Base-by-base conservation (phyloP, 2,797 vertebrate genomes). In the Harpagifer antarcticus region DNA sequence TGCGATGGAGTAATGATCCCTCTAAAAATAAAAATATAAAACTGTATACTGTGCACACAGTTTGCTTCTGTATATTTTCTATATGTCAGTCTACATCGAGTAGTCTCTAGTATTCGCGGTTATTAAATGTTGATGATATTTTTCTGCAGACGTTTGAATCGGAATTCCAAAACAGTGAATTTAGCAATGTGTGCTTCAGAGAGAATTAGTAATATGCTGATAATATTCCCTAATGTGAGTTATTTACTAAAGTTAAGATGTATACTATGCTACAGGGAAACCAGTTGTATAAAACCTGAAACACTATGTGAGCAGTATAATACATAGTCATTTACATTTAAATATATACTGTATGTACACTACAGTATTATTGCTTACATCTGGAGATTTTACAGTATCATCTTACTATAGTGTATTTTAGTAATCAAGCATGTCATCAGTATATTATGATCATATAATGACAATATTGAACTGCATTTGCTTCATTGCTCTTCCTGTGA, bases 341-440 rank as follows among this genome's bases (percentile, higher is more conserved):
- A 50, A 19, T 50, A 37, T 37, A 9, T 70, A 44, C 56, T 27
- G 40, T 37, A 17, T 52, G 50, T 74, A 62, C 53, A 70, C 54
- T 31, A 67, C 43, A 56, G 20, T 63, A 82, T 81, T 76, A 62
- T 50, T 31, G 40, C 58, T 57, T 65, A 10, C 68, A 83, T 79
- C 64, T 58, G 49, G 15, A 68, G 53, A 63, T 61, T 52, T 16
- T 19, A 60, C 27, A 44, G 33, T 57, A 20, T 31, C 59, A 44
- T 63, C 17, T 47, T 82, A 69, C 68, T 23, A 86, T 76, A 80
- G 75, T 63, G 52, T 72, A 61, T 86, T 83, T 66, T 65, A 93
- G 90, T 89, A 95, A 93, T 93, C 85, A 74, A 76, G 50, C 27
- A 45, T 44, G 69, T 45, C 93, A 94, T 95, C 88, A 92, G 90